Conservation (phyloP, 2,888 invertebrate species). For the Caenorhabditis macrosperma region DNA sequence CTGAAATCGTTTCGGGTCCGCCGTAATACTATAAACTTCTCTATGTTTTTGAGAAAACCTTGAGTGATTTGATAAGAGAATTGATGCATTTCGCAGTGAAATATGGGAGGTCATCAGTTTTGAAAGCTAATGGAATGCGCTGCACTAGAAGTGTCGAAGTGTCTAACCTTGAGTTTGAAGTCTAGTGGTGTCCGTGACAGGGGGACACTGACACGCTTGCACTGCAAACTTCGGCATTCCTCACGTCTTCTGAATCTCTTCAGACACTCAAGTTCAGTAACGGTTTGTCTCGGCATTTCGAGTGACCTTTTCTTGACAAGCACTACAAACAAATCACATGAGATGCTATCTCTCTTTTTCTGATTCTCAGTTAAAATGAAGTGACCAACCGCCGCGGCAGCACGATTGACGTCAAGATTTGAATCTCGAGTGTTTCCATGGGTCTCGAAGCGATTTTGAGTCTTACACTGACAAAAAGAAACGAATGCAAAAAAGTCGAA, state of each 20-base stretch:
- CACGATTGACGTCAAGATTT: neutral
- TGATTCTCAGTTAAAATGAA: neutral
- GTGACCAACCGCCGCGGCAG: slow-evolving; percentile 15
- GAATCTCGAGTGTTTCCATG: neutral
- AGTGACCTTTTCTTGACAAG: slow-evolving; percentile 34
- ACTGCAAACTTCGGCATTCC: slow-evolving; percentile 35
- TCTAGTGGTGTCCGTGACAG: slow-evolving; percentile 22
- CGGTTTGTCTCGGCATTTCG: neutral
- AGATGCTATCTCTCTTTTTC: slow-evolving; percentile 24
- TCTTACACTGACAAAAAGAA: neutral
- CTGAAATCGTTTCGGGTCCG: too few relatives aligned
- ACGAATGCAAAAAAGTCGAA: neutral
- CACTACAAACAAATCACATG: slow-evolving; percentile 46
- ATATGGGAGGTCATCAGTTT: slow-evolving; percentile 28
- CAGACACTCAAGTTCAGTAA: slow-evolving; percentile 13
- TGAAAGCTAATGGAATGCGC: slow-evolving; percentile 12
- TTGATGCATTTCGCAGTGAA: slow-evolving; percentile 4
- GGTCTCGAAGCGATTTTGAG: neutral
- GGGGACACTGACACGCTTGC: slow-evolving; percentile 39
- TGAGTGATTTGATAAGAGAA: slow-evolving; percentile 41
- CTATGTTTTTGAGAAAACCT: neutral
- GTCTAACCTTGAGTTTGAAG: slow-evolving; percentile 42
- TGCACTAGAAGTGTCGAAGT: neutral
- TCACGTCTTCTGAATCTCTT: slow-evolving; percentile 11
- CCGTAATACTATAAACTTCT: slow-evolving; percentile 11